Evolutionary conservation across 2,113 vertebrate genomes (phyloP), one percentile per base, ranked within the genome.

Genomic region (Pygoscelis adeliae): DNA sequence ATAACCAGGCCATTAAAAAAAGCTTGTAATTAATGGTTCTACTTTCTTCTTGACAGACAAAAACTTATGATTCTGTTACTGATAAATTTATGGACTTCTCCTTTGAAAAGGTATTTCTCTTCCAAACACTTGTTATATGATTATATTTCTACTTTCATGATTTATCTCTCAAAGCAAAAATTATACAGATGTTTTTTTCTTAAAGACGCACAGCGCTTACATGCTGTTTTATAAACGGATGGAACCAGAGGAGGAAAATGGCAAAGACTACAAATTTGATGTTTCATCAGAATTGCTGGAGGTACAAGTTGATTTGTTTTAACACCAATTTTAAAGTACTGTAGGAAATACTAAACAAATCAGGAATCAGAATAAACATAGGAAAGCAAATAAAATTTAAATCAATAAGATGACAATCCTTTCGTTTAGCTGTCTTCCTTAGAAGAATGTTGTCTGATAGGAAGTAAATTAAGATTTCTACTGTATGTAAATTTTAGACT

Each of bases 41-140:
- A 21, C 87, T 67, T 95, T 74, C 49, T 91, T 98, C 89, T 91
- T 92, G 87, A 81, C 98, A 99, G 99, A 99, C 99, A 16, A 99
- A 99, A 98, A 99, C 99, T 10, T 99, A 99, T 2, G 99, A 99
- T 98, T 99, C 99, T 12, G 99, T 99, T 85, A 99, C 99, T 10
- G 99, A 99, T 98, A 99, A 99, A 96, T 99, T 99, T 96, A 99
- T 99, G 99, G 99, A 99, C 97, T 99, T 99, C 98, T 99, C 99
- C 82, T 99, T 99, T 98, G 99, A 99, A 99, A 99, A 99, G 99
- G 99, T 99, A 98, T 93, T 97, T 79, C 58, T 97, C 40, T 80
- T 58, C 55, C 34, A 67, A 89, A 69, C 21, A 38, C 71, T 79
- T 78, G 15, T 27, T 87, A 21, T 56, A 8, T 94, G 66, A 61